These are phyloP conservation scores for Triops cancriformis DNA, from an alignment of 1,140 invertebrate species.

Conservation along the genomic window DNA sequence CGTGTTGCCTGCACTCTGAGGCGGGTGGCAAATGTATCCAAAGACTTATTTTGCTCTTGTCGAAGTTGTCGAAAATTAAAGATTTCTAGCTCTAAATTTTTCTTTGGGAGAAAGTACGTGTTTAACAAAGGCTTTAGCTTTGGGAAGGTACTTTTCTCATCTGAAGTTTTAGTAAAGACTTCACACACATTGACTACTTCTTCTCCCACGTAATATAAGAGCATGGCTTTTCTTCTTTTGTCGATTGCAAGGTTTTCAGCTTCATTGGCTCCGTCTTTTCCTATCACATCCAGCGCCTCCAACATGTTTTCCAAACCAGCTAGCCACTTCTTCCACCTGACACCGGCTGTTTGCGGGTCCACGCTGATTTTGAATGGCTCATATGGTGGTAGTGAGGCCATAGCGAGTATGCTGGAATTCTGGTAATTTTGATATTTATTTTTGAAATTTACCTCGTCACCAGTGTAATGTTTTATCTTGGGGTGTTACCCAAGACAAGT, in stretches of 20 bases:
- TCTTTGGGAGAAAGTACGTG: no score
- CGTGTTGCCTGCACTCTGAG: background rate
- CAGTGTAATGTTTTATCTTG: no score
- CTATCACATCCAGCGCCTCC: background rate
- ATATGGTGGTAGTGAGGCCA: no score
- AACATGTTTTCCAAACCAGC: background rate
- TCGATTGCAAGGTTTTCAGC: background rate
- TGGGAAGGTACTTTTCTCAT: no score
- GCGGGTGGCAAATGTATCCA: background rate
- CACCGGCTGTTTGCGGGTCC: background rate
- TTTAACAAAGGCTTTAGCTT: no score
- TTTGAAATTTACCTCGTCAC: no score
- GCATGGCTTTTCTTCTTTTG: background rate
- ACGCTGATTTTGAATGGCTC: background rate
- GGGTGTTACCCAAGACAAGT: no score
- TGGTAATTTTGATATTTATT: no score
- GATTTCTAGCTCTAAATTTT: no score
- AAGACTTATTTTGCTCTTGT: no score
- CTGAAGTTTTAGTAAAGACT: background rate
- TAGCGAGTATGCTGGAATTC: no score
- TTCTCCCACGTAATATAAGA: slow-evolving; percentile 7
- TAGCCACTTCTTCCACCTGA: background rate
- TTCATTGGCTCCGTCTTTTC: background rate
- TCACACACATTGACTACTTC: background rate
- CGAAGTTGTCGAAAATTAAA: no score